These are phyloP conservation scores for Athalia circularis DNA, from an alignment of 2,888 invertebrate genomes.

Conservation along the genomic window DNA sequence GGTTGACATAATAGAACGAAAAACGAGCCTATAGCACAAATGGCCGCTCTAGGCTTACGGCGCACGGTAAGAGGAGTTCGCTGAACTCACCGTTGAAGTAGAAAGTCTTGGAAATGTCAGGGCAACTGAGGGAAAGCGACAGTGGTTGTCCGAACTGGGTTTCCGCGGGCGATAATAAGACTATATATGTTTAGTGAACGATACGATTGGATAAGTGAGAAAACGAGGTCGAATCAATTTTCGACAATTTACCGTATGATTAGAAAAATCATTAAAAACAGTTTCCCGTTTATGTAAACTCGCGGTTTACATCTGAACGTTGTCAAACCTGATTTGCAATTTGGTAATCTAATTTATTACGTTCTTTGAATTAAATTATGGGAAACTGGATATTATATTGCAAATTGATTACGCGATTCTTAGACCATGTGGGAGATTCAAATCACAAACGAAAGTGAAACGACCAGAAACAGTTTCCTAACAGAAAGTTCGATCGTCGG, in stretches of 20 bases:
- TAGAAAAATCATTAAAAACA: no score
- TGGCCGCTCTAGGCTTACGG: conserved; percentile 1
- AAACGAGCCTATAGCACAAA: not conserved
- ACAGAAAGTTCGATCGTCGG: no score
- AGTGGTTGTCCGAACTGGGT: conserved; percentile 65
- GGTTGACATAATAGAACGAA: not conserved
- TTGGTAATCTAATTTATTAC: no score
- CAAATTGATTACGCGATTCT: no score
- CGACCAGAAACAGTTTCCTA: no score
- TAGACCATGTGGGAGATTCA: no score
- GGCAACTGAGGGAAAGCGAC: conserved; percentile 68
- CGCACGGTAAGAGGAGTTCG: conserved; percentile 57
- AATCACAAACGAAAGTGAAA: no score
- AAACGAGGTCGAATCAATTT: conserved; percentile 3
- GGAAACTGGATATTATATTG: no score
- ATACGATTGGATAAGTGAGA: conserved; percentile 2
- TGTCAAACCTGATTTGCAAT: no score
- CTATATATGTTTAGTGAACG: not conserved
- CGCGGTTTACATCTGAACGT: no score
- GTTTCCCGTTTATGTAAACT: no score
- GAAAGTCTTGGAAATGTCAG: conserved; percentile 73
- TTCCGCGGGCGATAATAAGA: conserved; percentile 39
- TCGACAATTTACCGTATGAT: not conserved
- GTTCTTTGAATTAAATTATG: no score
- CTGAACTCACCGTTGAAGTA: conserved; percentile 68